phyloP scores from a whole-genome alignment of 2,888 invertebrate genomes.

The Crossocerus cetratus region DNA sequence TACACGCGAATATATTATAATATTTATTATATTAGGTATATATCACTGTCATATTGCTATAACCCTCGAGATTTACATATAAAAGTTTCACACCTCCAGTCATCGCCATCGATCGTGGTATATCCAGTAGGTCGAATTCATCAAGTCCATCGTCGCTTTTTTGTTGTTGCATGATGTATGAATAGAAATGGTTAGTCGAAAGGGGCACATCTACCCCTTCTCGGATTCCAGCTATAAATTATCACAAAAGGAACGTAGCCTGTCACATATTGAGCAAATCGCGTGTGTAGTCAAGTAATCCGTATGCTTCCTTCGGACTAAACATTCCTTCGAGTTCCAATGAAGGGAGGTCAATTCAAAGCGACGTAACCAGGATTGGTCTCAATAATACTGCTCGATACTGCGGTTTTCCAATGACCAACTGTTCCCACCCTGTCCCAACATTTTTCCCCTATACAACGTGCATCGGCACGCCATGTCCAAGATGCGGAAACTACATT shows the following conservation, averaged over 20 bases:
- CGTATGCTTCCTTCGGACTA: no score
- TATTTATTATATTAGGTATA: constrained; percentile 56
- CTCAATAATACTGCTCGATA: constrained; percentile 49
- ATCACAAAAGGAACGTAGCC: no score
- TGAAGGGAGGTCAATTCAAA: neutral
- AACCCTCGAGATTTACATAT: constrained; percentile 72
- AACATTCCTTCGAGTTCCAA: neutral
- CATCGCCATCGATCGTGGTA: constrained; percentile 14
- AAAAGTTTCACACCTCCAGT: constrained; percentile 55
- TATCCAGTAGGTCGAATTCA: constrained; percentile 21
- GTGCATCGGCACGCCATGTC: no score
- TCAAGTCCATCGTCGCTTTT: constrained; percentile 10
- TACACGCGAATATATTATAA: constrained; percentile 76
- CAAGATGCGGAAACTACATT: no score
- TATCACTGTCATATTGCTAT: constrained; percentile 71
- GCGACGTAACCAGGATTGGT: constrained; percentile 11
- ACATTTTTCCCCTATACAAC: no score
- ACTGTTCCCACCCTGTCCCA: no score
- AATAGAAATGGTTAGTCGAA: no score
- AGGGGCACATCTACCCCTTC: no score
- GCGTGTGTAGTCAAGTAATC: no score
- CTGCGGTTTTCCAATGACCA: constrained; percentile 2
- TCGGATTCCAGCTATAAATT: no score
- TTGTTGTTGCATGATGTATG: neutral
- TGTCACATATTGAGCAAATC: no score